phyloP scores from a whole-genome alignment of 1,140 invertebrate species.

The Protaetia brevitarsis region DNA sequence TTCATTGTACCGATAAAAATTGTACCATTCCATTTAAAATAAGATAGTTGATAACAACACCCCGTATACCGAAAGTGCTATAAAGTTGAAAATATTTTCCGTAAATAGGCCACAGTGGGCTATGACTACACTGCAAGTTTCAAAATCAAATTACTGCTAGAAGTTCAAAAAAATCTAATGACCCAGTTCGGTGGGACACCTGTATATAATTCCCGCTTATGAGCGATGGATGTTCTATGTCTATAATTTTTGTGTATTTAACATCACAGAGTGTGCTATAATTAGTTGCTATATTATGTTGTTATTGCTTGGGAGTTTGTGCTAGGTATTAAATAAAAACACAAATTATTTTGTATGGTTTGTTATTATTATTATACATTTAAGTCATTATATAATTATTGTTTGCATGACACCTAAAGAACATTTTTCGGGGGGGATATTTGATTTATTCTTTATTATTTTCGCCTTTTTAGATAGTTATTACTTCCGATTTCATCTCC shows the following conservation, averaged over 20 bases:
- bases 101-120: no score
- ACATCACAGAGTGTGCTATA: neutral
- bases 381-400: conserved; percentile 23
- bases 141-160: no score
- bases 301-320: neutral
- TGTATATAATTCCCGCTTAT: no score
- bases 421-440: conserved; percentile 39
- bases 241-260: neutral
- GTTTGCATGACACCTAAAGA: conserved; percentile 20
- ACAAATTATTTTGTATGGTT: conserved; percentile 10
- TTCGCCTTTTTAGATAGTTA: conserved; percentile 13
- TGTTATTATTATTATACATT: conserved; percentile 22
- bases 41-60: no score
- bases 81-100: no score
- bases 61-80: no score
- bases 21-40: no score
- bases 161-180: no score
- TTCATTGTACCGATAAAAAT: no score
- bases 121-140: no score
- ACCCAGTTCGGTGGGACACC: no score
- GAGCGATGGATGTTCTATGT: no score
- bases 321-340: neutral
- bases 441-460: conserved; percentile 39
- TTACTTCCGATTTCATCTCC: conserved; percentile 8
- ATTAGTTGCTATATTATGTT: neutral